Evolutionary conservation across 2,113 vertebrate species (phyloP).

Genomic region (Phalacrocorax aristotelis): DNA sequence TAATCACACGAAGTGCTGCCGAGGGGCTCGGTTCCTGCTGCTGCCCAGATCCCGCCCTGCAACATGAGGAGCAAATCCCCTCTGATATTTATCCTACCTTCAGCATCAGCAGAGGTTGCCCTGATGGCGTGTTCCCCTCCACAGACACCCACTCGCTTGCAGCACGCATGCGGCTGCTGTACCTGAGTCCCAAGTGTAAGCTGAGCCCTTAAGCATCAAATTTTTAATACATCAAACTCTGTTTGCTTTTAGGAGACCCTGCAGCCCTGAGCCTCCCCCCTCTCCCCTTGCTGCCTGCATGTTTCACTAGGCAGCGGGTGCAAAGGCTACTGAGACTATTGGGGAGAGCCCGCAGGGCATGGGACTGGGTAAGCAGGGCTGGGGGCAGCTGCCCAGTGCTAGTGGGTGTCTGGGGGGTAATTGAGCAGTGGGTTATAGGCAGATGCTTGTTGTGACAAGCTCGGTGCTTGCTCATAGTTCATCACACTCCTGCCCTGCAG

Average conservation of each 20-base stretch:
- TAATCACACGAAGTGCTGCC: background rate
- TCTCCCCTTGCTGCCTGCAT: background rate
- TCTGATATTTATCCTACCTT: background rate
- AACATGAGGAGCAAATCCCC: background rate
- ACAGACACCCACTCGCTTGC: fast-evolving
- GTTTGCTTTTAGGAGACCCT: background rate
- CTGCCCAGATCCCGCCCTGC: background rate
- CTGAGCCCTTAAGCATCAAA: background rate
- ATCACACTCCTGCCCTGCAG: fast-evolving
- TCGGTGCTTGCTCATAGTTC: background rate
- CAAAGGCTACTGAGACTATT: background rate
- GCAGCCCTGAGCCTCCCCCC: fast-evolving
- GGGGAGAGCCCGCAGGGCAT: background rate
- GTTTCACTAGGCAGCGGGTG: background rate
- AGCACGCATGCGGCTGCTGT: fast-evolving
- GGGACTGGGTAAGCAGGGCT: background rate
- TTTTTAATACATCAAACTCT: background rate
- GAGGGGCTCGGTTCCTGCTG: background rate
- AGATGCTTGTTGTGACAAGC: background rate
- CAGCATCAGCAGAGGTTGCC: background rate
- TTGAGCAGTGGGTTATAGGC: background rate
- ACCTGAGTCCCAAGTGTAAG: fast-evolving
- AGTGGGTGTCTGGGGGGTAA: background rate
- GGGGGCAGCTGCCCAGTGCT: background rate
- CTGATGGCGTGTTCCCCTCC: fast-evolving